Base-by-base conservation (phyloP, 2,888 invertebrate species). In the Plemyria rubiginata region DNA sequence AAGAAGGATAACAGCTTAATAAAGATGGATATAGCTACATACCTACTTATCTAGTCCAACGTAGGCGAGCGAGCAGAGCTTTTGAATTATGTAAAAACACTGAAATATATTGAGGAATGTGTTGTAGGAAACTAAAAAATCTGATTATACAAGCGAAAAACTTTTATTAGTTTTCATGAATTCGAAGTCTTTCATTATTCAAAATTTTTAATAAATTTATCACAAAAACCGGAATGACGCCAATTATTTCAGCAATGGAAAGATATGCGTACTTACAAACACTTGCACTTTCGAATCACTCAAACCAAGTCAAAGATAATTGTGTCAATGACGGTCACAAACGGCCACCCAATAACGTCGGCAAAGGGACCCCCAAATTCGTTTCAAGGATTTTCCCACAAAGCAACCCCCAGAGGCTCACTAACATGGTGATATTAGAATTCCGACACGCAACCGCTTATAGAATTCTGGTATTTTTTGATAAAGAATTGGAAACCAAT, bases 381-480 rank as follows among this genome's bases (percentile, higher is more conserved):
- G 56, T 60, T 60, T 60, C 54, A 57, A 60, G 56, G 64, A 41
- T 45, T 55, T 70, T 61, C 61, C 72, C 73, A 54, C 67, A 68
- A 61, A 66, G 59, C 65, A 71, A 71, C 75, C 77, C n/a, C 73
- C 66, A 45, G 63, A 60, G 60, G 66, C 65, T 73, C 71, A 70
- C 70, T 72, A 76, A 77, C 75, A 80, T 71, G 76, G 79, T 77
- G 70, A 75, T 70, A 76, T 79, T 76, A 65, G 70, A 70, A 80
- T 74, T 70, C 70, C 76, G 73, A 72, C 84, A 82, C 83, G 84
- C 82, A 75, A 82, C 73, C 72, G 71, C 62, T 66, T 64, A 70
- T 36, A 72, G 75, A 78, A 79, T 77, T 81, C 76, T 76, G 66
- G 64, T 70, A 67, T 58, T 60, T 70, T 68, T 67, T 54, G 40